Evolutionary conservation across 2,888 invertebrate genomes (phyloP), one percentile per base, ranked within the genome.

Genomic region (Drosophila nigricruria): DNA sequence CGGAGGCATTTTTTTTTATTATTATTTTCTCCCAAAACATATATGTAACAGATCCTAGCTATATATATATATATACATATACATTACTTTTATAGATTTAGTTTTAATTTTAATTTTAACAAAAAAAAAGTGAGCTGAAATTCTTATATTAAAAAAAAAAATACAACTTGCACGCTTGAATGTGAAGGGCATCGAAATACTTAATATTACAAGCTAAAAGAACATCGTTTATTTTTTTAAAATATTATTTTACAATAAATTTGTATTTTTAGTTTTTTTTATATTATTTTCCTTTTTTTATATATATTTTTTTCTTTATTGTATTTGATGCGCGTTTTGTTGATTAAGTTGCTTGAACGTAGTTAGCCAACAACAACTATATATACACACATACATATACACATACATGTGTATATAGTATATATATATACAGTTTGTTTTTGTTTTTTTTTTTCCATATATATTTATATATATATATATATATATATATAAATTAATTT

Each of bases 261-360:
- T 53, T 70, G 54, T 79, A 57, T 62, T 43, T 52, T 70, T 79
- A 42, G 50, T 74, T 63, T 25, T 12, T 43, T 16, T 27, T 16
- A 4, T 34, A 16, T 27, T 78, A 60, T 65, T 50, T 52, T 65
- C 59, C 49, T 20, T 10, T 27, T 16, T 6, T 38, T n/a, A 20
- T 34, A 43, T 45, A 20, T 36, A 8, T 18, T 18, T 32, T 49
- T 32, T 8, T 16, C 45, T 38, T 23, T 47, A 27, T 79, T 79
- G 61, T 74, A 73, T 64, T 79, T 65, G 62, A 64, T 60, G 63
- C 52, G 38, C 38, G 40, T 42, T 42, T 3, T 42, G 40, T 42
- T 56, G 73, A 62, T 88, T 84, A 73, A 88, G 72, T 84, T 84
- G 88, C 89, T 84, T 84, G 90, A 81, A 58, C 67, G 89, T 88